Base-by-base conservation (phyloP, 2,888 invertebrate genomes). In the Imbricaverruca yamaguchii region DNA sequence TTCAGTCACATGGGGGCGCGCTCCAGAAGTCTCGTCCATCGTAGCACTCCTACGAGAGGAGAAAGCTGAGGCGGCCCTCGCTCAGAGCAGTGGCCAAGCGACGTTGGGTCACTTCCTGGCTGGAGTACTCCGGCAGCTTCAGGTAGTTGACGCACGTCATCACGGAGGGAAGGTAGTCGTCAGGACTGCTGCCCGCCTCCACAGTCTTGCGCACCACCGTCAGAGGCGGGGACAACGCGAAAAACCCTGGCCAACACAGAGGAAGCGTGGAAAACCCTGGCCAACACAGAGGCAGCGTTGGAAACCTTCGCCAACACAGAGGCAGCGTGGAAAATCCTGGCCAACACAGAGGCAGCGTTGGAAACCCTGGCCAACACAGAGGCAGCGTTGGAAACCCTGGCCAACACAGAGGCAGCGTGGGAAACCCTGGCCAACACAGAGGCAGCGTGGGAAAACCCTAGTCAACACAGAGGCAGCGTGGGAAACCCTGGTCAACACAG, bases 141-240 rank as follows among this genome's bases (percentile, higher is more conserved):
- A 99, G 92, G 91, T 99, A 99, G 92, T 99, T 99, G 86, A 98
- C 98, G 90, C 99, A 99, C 82, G 99, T 99, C 98, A 99, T 99
- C 89, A 99, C 99, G 85, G 98, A 98, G 86, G 99, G 99, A 88
- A 99, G 91, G 90, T 96, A 98, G 89, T 95, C 93, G 89, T 99
- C 98, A 80, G 96, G 93, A 89, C 95, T 94, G 89, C 96, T 93
- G 84, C 93, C 94, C 80, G 93, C 91, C 89, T 97, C 97, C 86
- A 97, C 91, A 80, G 96, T 95, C 90, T 98, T 98, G 84, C 97
- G 92, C 82, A 98, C 98, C 87, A 98, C 96, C 82, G 99, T 99
- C 87, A 99, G 89, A 63, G 97, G 96, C 83, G 99, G 99, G 83
- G 95, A 94, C 84, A 99, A 90, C 83, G 97, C 92, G 87, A 95